Base-by-base conservation (phyloP, 2,888 invertebrate species). In the Chirona hameri region DNA sequence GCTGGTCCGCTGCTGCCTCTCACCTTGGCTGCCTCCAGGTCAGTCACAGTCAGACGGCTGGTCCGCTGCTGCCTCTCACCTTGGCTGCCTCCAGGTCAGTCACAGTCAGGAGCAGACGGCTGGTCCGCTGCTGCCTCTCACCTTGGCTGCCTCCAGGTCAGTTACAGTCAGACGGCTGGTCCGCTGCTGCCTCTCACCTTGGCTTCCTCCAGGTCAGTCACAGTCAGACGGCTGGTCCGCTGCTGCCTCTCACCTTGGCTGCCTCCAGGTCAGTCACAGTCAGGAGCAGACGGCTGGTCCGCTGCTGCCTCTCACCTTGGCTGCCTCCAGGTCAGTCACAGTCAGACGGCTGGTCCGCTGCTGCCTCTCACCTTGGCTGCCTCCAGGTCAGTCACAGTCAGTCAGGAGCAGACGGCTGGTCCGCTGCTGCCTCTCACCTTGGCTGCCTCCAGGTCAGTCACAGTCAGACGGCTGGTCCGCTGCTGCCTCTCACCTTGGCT, bases 191-290 rank as follows among this genome's bases (percentile, higher is more conserved):
- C n/a, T 2, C 69, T 46, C 39, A 76, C 76, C 76, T 76, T 76
- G 24, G 48, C 55, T 18, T 39, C 55, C 72, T 76, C 48, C 27
- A 81, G 82, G 29, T 81, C n/a, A n/a, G n/a, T n/a, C n/a, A n/a
- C n/a, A n/a, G n/a, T n/a, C n/a, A n/a, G 39, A 39, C 39, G 4
- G 7, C 39, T 7, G 39, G 7, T 39, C 7, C 39, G 39, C 39
- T 39, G 39, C 39, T 7, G 1, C 9, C n/a, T 2, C 69, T 46
- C 39, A 76, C 76, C 76, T 76, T 76, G 24, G 48, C 55, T 18
- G 60, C 55, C 72, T 76, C 48, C 27, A 81, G 82, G 29, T 81
- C n/a, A n/a, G n/a, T n/a, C n/a, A n/a, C n/a, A n/a, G n/a, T n/a
- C n/a, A n/a, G n/a, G n/a, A n/a, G n/a, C n/a, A n/a, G 39, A 39